phyloP scores from a whole-genome alignment of 1,140 invertebrate species.

The Halyomorpha halys region DNA sequence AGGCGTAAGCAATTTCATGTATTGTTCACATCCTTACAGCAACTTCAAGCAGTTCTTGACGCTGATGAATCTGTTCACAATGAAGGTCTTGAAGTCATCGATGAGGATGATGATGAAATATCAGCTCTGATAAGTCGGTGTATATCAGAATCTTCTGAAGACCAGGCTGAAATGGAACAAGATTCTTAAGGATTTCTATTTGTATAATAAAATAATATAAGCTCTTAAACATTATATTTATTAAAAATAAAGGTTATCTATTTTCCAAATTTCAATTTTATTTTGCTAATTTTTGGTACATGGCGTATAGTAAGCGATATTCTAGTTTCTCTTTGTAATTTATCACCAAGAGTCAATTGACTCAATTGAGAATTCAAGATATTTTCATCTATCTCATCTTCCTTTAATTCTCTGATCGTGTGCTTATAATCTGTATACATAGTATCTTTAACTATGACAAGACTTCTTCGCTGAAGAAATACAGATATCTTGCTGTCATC shows the following conservation, averaged over 20 bases:
- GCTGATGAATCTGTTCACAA: constrained; percentile 47
- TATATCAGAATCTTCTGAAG: constrained; percentile 7
- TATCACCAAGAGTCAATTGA: constrained; percentile 44
- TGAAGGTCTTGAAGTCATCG: constrained; percentile 40
- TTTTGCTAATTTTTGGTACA: constrained; percentile 80
- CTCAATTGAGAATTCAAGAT: constrained; percentile 58
- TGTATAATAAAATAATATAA: not conserved
- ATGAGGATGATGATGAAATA: constrained; percentile 33
- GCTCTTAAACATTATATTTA: not conserved
- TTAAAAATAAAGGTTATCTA: constrained; percentile 8
- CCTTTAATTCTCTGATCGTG: constrained; percentile 66
- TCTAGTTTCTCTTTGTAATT: constrained; percentile 55
- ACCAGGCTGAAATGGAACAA: constrained; percentile 1
- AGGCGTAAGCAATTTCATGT: constrained; percentile 81
- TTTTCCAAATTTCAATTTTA: constrained; percentile 46
- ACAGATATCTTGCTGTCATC: constrained; percentile 43
- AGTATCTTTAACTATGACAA: constrained; percentile 72
- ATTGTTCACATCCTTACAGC: constrained; percentile 68
- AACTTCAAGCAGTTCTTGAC: constrained; percentile 60
- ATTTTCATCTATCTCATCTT: constrained; percentile 54
- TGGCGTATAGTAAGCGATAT: constrained; percentile 88
- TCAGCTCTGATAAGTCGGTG: constrained; percentile 6
- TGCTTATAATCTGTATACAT: constrained; percentile 82
- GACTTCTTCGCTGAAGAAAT: constrained; percentile 74
- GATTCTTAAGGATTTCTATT: not conserved